These are phyloP conservation scores for Drosophila lutescens DNA, from an alignment of 2,888 invertebrate species.

Conservation along the genomic window DNA sequence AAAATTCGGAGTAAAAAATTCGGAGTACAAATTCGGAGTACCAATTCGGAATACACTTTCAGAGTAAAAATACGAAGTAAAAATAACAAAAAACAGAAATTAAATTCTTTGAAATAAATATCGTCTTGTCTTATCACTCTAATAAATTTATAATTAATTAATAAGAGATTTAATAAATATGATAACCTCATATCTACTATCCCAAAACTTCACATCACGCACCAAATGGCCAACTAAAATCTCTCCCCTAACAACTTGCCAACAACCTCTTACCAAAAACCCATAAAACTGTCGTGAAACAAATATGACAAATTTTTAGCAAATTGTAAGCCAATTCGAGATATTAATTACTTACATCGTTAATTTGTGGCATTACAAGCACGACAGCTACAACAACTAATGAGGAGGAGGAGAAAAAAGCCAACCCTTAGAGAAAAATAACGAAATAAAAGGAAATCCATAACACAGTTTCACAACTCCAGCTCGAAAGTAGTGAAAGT, in stretches of 20 bases:
- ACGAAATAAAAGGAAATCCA: constrained; percentile 34
- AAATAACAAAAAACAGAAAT: too few species aligned
- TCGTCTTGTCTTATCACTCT: neutral
- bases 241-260: neutral
- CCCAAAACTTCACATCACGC: neutral
- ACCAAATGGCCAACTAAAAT: neutral
- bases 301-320: constrained; percentile 73
- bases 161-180: neutral
- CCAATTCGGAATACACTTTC: too few species aligned
- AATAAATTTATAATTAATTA: neutral
- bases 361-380: constrained; percentile 74
- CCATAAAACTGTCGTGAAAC: constrained; percentile 25
- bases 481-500: constrained; percentile 75
- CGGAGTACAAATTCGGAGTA: too few species aligned
- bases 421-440: constrained; percentile 35
- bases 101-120: too few species aligned
- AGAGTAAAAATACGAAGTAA: too few species aligned
- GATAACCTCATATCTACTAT: neutral
- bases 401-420: constrained; percentile 1
- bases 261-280: constrained; percentile 7
- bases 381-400: constrained; percentile 23
- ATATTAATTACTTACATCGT: constrained; percentile 78
- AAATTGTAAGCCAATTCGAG: constrained; percentile 76
- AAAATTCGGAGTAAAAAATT: too few species aligned
- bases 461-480: constrained; percentile 31